Evolutionary conservation across 2,113 vertebrate species (phyloP).

Genomic region (Tupaia tana): DNA sequence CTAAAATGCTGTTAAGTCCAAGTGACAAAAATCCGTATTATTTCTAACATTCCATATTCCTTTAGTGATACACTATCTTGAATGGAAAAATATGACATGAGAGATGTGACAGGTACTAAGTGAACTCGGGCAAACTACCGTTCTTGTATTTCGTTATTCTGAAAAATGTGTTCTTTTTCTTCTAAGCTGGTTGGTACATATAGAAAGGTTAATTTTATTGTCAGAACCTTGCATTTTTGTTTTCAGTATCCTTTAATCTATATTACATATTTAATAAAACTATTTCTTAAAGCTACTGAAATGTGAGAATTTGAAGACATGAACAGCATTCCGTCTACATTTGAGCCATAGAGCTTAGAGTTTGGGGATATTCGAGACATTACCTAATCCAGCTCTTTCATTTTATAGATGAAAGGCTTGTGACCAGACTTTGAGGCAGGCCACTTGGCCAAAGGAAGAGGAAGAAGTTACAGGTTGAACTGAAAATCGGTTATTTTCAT

Average conservation of each 20-base stretch:
- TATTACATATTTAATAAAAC: not conserved
- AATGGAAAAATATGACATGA: not conserved
- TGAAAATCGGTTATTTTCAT: not conserved
- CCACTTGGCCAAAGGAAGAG: not conserved
- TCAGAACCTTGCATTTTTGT: not conserved
- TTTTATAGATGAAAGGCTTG: not conserved
- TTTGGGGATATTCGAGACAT: not conserved
- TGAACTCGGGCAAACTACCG: not conserved
- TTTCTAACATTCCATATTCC: not conserved
- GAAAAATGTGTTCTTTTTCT: not conserved
- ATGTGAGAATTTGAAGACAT: not conserved
- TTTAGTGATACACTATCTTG: not conserved
- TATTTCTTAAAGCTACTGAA: not conserved
- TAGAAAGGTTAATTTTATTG: not conserved
- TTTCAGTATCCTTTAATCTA: not conserved
- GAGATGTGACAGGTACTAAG: not conserved
- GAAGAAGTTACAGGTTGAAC: not conserved
- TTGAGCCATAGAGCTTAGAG: not conserved
- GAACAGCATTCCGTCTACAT: slow-evolving; percentile 25
- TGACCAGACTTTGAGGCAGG: not conserved
- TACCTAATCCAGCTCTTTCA: not conserved
- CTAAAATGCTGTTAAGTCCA: not conserved
- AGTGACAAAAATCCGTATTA: not conserved
- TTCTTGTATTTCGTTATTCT: slow-evolving; percentile 13
- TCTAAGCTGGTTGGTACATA: not conserved